Evolutionary conservation across 2,113 vertebrate genomes (phyloP), one percentile per base, ranked within the genome.

Genomic region (Syrrhaptes paradoxus): DNA sequence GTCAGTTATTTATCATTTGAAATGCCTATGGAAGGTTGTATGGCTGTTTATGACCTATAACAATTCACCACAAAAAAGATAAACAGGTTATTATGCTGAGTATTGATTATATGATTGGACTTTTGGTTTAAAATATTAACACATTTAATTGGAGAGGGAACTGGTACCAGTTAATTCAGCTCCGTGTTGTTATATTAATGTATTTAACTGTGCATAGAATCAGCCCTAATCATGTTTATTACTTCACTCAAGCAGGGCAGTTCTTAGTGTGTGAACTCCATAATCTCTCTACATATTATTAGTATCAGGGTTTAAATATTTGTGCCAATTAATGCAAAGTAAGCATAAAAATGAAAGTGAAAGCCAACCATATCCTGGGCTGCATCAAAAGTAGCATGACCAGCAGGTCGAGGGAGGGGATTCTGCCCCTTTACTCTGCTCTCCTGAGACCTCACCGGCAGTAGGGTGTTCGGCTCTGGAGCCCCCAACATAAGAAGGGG

Each of bases 41-140:
- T 24, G 63, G 63, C 26, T 65, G 32, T 83, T 90, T 87, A 70
- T 70, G 59, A 71, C 36, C 67, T 79, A 6, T n/a, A 90, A 46
- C 67, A 91, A 63, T 83, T 67, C 51, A 25, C 46, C 48, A 24
- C 71, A 66, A n/a, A 78, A 82, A 51, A 71, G 55, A 84, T 68
- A 72, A 95, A 82, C n/a, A 74, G 34, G 62, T 89, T 93, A 48
- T 68, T 89, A 49, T 62, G 24, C 22, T 71, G 36, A 15, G 2
- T 84, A 94, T 94, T 67, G 93, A 91, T 93, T 94, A 76, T 67
- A 28, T 38, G 20, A 94, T 93, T 87, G 63, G 43, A 66, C 45
- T 26, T 91, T 51, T 43, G 17, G 12, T 80, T 88, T 79, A 73
- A 95, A 72, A 48, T 76, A 72, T 59, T 79, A 87, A 70, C 51